phyloP scores from a whole-genome alignment of 2,113 vertebrate genomes.

The Platysternon megacephalum region DNA sequence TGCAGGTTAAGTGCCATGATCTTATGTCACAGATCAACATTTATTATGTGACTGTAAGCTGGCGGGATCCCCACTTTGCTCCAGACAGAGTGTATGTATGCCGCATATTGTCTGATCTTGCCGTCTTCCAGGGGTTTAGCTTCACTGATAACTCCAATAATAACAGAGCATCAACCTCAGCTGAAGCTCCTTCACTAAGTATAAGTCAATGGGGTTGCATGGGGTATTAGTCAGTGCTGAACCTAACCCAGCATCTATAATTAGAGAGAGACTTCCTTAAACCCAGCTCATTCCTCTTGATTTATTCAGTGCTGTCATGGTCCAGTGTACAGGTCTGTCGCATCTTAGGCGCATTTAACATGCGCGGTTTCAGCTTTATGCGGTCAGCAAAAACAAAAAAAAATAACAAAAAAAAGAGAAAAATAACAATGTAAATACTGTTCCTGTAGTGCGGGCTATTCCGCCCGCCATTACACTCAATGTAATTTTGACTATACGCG shows the following conservation, averaged over 20 bases:
- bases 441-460: no score
- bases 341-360: no score
- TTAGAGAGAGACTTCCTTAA: not conserved
- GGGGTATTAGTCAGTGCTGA: not conserved
- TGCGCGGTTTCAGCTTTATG: no score
- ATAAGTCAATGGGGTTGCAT: not conserved
- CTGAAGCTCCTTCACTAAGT: not conserved
- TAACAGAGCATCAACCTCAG: not conserved
- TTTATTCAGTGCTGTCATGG: not conserved
- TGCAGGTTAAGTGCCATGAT: not conserved
- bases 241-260: not conserved
- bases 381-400: no score
- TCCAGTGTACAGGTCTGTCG: no score
- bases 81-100: not conserved
- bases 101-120: not conserved
- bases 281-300: not conserved
- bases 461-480: no score
- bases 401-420: no score
- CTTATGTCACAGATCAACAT: not conserved
- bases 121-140: not conserved
- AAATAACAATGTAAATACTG: no score
- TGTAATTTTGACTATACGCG: no score
- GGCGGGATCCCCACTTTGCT: not conserved
- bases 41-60: not conserved
- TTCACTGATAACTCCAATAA: not conserved